Conservation (phyloP, 2,888 invertebrate genomes). For the Eupithecia pulchellata region DNA sequence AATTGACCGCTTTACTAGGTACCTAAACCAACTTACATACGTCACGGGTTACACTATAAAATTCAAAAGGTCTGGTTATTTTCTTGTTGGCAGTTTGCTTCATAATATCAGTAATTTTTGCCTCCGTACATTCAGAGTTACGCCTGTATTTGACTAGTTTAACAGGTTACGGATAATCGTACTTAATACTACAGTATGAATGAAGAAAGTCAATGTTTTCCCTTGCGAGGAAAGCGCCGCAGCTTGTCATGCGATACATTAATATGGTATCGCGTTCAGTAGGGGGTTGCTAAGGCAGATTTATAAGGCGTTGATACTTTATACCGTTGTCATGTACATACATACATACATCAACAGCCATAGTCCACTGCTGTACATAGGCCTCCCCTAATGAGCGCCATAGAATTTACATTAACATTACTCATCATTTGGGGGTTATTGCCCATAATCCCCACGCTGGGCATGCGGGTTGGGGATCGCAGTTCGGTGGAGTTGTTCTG, state of each 20-base stretch:
- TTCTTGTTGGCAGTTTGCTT: background rate
- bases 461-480: too few relatives aligned
- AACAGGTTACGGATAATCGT: conserved; percentile 16
- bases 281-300: background rate
- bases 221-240: conserved; percentile 29
- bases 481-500: too few relatives aligned
- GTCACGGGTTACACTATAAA: background rate
- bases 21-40: background rate
- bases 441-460: too few relatives aligned
- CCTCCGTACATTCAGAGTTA: background rate
- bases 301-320: background rate
- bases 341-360: too few relatives aligned
- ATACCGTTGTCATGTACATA: too few relatives aligned
- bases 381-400: too few relatives aligned
- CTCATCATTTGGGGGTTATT: too few relatives aligned
- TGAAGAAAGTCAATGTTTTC: conserved; percentile 35
- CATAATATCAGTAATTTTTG: background rate
- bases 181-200: conserved; percentile 24
- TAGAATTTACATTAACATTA: too few relatives aligned
- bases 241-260: conserved; percentile 12
- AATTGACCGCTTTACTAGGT: conserved; percentile 12
- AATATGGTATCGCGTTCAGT: background rate
- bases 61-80: background rate
- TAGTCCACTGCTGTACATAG: too few relatives aligned
- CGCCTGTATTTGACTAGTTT: conserved; percentile 1